These are phyloP conservation scores for Cichlasoma orientale DNA, from an alignment of 2,797 vertebrate species.

Conservation along the genomic window DNA sequence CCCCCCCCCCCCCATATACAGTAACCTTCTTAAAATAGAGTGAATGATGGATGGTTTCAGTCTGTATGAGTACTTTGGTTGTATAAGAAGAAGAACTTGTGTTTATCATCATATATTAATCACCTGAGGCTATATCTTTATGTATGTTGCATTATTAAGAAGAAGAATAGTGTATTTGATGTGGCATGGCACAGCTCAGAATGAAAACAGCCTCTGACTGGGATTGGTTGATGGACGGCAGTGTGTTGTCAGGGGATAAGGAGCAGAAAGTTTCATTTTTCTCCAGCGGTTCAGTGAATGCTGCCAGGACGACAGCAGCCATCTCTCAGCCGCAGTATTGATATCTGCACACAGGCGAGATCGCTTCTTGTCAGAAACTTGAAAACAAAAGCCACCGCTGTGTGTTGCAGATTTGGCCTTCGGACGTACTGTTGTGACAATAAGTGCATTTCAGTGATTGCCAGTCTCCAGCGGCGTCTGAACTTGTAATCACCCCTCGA, in stretches of 20 bases:
- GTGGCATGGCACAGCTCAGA: neutral
- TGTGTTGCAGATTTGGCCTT: constrained; percentile 1
- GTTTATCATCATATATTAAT: neutral
- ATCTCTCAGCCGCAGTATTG: neutral
- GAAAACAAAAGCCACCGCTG: neutral
- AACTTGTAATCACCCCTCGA: constrained; percentile 8
- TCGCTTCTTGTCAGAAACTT: neutral
- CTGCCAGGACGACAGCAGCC: neutral
- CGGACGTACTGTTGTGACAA: constrained; percentile 16
- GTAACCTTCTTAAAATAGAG: neutral
- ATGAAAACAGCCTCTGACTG: neutral
- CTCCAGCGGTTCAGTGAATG: neutral
- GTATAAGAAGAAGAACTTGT: neutral
- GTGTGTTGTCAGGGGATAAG: neutral
- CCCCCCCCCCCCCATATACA: too few relatives aligned
- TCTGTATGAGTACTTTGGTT: neutral
- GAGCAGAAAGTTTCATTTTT: neutral
- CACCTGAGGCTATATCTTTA: neutral
- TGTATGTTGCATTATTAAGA: neutral
- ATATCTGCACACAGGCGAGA: neutral
- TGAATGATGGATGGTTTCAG: neutral
- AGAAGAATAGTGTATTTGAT: neutral
- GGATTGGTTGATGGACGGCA: neutral
- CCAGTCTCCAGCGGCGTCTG: constrained; percentile 14
- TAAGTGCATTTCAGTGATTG: constrained; percentile 7